Evolutionary conservation across 2,113 vertebrate species (phyloP).

Genomic region (Paedocypris sp.): DNA sequence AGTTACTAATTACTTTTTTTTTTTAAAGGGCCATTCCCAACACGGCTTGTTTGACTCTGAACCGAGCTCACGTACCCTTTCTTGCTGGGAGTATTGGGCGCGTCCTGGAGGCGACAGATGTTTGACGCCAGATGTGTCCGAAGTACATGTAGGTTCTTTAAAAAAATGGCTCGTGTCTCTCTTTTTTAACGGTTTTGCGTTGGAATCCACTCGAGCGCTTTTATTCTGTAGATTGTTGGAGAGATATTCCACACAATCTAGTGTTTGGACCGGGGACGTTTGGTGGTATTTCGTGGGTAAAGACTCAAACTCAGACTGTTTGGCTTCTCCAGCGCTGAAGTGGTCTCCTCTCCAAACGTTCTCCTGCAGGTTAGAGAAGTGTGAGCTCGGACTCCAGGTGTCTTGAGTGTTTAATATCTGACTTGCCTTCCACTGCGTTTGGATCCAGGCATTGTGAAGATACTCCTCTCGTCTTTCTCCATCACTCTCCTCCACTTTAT

Average conservation of each 20-base stretch:
- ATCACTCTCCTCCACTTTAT: not conserved
- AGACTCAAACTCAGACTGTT: not conserved
- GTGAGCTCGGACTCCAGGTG: not conserved
- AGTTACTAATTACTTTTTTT: too few relatives aligned
- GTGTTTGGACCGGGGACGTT: not conserved
- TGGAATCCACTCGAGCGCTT: not conserved
- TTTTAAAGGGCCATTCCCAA: too few relatives aligned
- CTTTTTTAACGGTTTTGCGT: not conserved
- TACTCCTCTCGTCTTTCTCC: not conserved
- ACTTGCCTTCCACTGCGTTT: not conserved
- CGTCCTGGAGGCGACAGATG: not conserved
- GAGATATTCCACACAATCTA: not conserved
- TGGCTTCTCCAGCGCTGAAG: not conserved
- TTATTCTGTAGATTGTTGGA: not conserved
- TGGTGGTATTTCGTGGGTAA: not conserved
- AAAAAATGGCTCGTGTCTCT: not conserved
- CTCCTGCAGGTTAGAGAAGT: not conserved
- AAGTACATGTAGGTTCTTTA: not conserved
- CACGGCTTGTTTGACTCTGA: too few relatives aligned
- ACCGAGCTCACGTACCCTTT: conserved; percentile 8
- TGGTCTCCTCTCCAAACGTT: not conserved
- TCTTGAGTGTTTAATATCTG: not conserved
- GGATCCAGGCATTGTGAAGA: not conserved
- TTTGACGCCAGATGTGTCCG: not conserved
- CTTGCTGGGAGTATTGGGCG: not conserved